Base-by-base conservation (phyloP, 2,888 invertebrate genomes). In the Siphonodentalium dalli region DNA sequence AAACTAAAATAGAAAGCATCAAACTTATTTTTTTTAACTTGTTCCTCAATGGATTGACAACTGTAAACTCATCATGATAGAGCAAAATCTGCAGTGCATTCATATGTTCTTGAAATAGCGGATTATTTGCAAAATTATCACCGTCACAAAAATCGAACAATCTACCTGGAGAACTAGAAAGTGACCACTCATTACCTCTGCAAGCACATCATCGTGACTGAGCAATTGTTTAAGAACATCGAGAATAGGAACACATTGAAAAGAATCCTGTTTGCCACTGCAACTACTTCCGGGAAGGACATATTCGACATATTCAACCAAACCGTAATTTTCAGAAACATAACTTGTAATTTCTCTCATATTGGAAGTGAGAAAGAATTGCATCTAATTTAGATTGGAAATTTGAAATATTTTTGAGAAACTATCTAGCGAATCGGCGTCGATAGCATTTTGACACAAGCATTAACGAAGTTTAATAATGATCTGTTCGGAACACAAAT, bases 71-170 rank as follows among this genome's bases (percentile, higher is more conserved):
- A 52, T 52, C 52, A 52, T 40, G 45, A 27, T 37, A 52, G 8
- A 52, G 18, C 33, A 52, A 45, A 2, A 52, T 40, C 15, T 52
- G 52, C 8, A 52, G 18, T 7, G 52, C 45, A 40, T 33, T 20
- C 11, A 34, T 34, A 24, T 52, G 29, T 3, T 45, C 5, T 11
- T n/a, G 7, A 21, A 52, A 52, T 18, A 45, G 20, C 21, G 40
- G 3, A 52, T 52, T 52, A 5, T 4, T 27, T 5, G 6, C 7
- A 40, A 37, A 45, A 23, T 34, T 26, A 0, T 41, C 23, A 11
- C 52, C 52, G 46, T 52, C 52, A 34, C 52, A 45, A 33, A 52
- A 52, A n/a, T 52, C 52, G 24, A 35, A 11, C 15, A 52, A 40
- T 21, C 33, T 34, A 1, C 26, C 33, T 27, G 34, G 35, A n/a